Percentiles rank a stretch among this genome's conserved stretches.
Evolutionary conservation across 2,888 invertebrate species (phyloP).

Genomic region (Heliconius aoede): DNA sequence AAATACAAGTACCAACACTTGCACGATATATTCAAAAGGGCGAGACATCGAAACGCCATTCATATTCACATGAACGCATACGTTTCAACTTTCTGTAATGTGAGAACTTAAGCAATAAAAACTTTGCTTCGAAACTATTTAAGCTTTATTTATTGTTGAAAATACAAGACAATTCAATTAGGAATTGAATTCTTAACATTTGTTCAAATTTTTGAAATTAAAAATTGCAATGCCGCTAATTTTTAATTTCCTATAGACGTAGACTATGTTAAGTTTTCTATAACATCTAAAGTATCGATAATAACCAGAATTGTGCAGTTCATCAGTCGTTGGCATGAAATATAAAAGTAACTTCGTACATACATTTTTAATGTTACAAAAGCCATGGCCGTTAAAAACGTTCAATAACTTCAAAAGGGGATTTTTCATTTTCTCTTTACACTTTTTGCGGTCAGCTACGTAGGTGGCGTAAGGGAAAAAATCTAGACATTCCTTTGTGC

Average conservation of each 20-base stretch:
- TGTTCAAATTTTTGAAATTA: too few species aligned
- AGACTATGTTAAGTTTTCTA: neutral
- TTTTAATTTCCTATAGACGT: too few species aligned
- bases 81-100: conserved; percentile 39
- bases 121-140: conserved; percentile 35
- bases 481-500: conserved; percentile 44
- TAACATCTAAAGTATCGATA: neutral
- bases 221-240: too few species aligned
- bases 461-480: conserved; percentile 32
- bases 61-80: conserved; percentile 41
- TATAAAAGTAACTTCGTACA: conserved; percentile 16
- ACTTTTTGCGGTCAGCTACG: conserved; percentile 38
- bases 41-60: conserved; percentile 56
- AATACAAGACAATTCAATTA: too few species aligned
- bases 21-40: conserved; percentile 43
- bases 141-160: conserved; percentile 9
- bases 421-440: conserved; percentile 33
- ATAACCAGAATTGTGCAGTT: neutral
- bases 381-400: neutral
- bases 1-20: conserved; percentile 71
- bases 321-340: neutral
- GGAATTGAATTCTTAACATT: too few species aligned
- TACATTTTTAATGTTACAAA: conserved; percentile 24
- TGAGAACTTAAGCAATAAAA: conserved; percentile 37
- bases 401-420: conserved; percentile 26